Evolutionary conservation across 2,113 vertebrate genomes (phyloP).

Genomic region (Colius striatus): DNA sequence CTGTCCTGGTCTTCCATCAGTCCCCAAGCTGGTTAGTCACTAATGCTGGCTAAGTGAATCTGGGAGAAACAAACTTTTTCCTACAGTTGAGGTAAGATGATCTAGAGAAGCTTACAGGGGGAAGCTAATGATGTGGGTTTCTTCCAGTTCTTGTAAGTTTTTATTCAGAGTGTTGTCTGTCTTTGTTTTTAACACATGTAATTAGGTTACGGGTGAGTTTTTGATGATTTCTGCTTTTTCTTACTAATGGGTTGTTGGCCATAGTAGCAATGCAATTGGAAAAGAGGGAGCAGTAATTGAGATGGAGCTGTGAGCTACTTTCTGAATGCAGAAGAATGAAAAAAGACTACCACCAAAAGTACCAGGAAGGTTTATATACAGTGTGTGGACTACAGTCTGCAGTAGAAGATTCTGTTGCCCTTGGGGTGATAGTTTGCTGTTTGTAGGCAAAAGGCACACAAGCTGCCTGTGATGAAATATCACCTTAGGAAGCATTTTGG

Average conservation of each 20-base stretch:
- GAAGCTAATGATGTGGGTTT: neutral
- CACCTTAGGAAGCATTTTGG: neutral
- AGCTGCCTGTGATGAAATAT: neutral
- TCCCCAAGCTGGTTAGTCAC: neutral
- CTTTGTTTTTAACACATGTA: neutral
- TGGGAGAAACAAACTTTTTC: neutral
- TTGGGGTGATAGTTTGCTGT: neutral
- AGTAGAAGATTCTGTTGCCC: neutral
- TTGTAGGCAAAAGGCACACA: neutral
- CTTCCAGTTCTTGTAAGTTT: constrained; percentile 27
- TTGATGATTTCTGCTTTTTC: neutral
- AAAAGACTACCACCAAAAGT: neutral
- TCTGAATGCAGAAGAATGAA: neutral
- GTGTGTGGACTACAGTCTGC: neutral
- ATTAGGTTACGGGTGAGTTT: neutral
- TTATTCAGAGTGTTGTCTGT: neutral
- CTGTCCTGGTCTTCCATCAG: neutral
- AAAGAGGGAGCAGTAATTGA: neutral
- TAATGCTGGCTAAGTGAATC: neutral
- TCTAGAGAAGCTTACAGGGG: neutral
- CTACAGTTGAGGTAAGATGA: neutral
- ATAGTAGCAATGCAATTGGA: neutral
- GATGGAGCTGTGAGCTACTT: neutral
- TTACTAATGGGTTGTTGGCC: neutral
- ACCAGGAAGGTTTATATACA: neutral